Evolutionary conservation across 23 tunicate genomes (phyloP).

Genomic region (Phallusia fumigata): DNA sequence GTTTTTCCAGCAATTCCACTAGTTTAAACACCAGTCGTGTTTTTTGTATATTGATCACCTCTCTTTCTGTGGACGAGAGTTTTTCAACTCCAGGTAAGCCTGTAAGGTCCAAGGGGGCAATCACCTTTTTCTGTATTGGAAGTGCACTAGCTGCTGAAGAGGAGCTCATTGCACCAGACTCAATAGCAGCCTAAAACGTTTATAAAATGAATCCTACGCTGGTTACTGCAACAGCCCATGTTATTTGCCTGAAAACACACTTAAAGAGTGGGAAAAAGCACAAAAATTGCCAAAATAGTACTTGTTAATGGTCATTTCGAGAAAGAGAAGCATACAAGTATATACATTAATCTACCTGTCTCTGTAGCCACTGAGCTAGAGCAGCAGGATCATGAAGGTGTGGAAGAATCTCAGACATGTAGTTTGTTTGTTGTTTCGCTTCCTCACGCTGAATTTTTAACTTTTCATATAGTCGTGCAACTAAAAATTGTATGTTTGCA

Average conservation of each 20-base stretch:
- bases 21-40: too few species aligned
- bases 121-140: slow-evolving; percentile 19
- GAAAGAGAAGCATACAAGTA: too few species aligned
- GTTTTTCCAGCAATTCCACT: too few species aligned
- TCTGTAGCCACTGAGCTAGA: slow-evolving; percentile 79
- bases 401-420: slow-evolving; percentile 67
- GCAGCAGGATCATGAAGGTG: slow-evolving; percentile 59
- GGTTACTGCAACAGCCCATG: too few species aligned
- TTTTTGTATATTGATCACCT: slow-evolving; percentile 15
- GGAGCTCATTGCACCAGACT: slow-evolving; percentile 1
- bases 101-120: slow-evolving; percentile 55
- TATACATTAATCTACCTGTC: slow-evolving; percentile 34
- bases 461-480: slow-evolving; percentile 55
- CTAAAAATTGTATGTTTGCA: neutral
- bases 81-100: slow-evolving; percentile 81
- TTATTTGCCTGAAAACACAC: too few species aligned
- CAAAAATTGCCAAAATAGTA: too few species aligned
- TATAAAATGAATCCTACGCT: too few species aligned
- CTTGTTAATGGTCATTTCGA: too few species aligned
- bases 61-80: slow-evolving; percentile 51
- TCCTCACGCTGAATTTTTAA: slow-evolving; percentile 52
- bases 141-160: slow-evolving; percentile 13
- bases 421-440: slow-evolving; percentile 27
- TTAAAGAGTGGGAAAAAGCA: too few species aligned
- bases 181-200: slow-evolving; percentile 27